These are phyloP conservation scores for Cottoperca gobio DNA, from an alignment of 2,797 vertebrate genomes.

Conservation along the genomic window DNA sequence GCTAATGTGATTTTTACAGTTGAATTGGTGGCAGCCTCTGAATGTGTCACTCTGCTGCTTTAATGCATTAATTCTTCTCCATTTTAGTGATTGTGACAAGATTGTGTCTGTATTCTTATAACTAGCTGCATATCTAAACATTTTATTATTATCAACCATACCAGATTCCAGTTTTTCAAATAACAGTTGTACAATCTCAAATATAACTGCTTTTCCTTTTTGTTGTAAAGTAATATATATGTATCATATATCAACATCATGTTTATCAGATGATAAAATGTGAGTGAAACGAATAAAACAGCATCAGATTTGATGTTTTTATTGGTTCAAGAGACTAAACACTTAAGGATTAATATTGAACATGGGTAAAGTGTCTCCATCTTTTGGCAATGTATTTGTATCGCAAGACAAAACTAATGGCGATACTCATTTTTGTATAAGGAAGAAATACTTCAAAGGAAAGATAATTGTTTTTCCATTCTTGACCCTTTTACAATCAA, in stretches of 20 bases:
- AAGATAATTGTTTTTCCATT: not conserved
- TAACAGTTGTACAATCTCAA: not conserved
- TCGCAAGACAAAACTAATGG: not conserved
- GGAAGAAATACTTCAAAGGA: not conserved
- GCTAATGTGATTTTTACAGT: slow-evolving; percentile 24
- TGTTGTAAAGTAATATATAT: no score
- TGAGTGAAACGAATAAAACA: slow-evolving; percentile 7
- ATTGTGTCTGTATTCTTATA: not conserved
- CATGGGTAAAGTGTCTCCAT: slow-evolving; percentile 27
- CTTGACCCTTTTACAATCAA: not conserved
- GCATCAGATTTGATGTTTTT: not conserved
- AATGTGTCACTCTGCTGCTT: not conserved
- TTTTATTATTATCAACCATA: not conserved
- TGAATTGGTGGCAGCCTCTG: not conserved
- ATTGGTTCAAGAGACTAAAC: not conserved
- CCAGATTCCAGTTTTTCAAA: not conserved
- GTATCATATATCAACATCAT: no score
- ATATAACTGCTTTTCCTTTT: not conserved
- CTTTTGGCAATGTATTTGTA: slow-evolving; percentile 12
- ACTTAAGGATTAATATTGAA: not conserved
- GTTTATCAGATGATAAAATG: no score
- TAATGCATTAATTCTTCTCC: not conserved
- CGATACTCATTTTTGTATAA: not conserved
- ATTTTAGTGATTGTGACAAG: not conserved
- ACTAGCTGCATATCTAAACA: not conserved